Conservation (phyloP, 2,888 invertebrate species). For the Mythimna loreyi region DNA sequence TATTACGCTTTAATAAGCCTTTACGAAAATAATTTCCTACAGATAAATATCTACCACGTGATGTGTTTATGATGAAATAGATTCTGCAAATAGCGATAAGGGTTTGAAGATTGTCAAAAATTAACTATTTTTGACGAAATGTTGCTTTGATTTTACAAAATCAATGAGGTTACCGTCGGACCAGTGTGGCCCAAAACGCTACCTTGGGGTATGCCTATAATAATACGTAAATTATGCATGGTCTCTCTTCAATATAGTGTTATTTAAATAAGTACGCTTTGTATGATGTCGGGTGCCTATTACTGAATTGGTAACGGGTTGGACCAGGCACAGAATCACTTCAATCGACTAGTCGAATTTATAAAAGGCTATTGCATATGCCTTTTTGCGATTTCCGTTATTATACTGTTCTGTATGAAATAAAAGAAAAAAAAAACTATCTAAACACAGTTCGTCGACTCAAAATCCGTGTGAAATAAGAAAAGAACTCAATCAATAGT, state of each 20-base stretch:
- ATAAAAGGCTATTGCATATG: background rate
- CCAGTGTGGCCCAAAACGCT: background rate
- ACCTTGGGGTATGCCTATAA: slow-evolving; percentile 2
- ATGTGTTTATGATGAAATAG: background rate
- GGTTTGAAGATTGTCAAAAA: background rate
- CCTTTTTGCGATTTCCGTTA: background rate
- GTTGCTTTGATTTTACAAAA: slow-evolving; percentile 2
- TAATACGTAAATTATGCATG: slow-evolving; percentile 8
- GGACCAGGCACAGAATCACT: background rate
- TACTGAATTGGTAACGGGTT: background rate
- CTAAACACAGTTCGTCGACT: background rate
- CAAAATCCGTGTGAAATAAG: background rate
- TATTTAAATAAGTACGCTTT: slow-evolving; percentile 7
- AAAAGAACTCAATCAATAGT: background rate
- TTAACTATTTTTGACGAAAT: background rate
- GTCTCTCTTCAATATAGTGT: slow-evolving; percentile 2
- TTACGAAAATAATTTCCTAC: background rate
- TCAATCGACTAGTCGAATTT: background rate
- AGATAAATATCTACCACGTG: background rate
- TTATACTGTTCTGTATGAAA: background rate
- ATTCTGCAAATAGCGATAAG: background rate
- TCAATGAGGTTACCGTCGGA: background rate
- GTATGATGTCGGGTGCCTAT: background rate
- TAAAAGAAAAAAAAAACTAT: background rate
- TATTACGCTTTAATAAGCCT: background rate